These are phyloP conservation scores for Torymus texanus DNA, from an alignment of 2,888 invertebrate genomes.

Conservation along the genomic window DNA sequence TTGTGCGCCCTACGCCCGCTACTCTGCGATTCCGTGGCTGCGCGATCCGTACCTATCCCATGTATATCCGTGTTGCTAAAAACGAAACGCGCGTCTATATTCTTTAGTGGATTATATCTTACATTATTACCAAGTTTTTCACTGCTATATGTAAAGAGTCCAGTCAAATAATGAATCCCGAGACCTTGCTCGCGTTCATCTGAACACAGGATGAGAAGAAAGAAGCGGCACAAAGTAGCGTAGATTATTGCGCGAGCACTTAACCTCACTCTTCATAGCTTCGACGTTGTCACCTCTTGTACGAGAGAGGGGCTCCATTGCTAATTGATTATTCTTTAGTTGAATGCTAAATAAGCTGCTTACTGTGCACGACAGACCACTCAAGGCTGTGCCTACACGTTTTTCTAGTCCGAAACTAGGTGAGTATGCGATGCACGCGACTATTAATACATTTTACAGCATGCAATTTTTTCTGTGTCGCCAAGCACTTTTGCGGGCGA, in stretches of 20 bases:
- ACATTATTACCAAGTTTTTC: slow-evolving; percentile 14
- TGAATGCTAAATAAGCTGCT: slow-evolving; percentile 17
- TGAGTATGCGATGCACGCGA: background rate
- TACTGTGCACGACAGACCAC: slow-evolving; percentile 8
- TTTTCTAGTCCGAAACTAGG: slow-evolving; percentile 45
- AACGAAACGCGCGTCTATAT: slow-evolving; percentile 14
- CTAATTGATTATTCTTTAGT: slow-evolving; percentile 46
- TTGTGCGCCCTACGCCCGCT: too few species aligned
- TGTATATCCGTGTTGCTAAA: too few species aligned
- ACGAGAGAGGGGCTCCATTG: slow-evolving; percentile 11
- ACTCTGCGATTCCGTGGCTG: too few species aligned
- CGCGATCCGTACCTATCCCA: slow-evolving; percentile 11
- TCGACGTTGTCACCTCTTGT: background rate
- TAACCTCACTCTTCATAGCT: slow-evolving; percentile 36
- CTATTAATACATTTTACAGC: background rate
- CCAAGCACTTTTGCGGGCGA: background rate
- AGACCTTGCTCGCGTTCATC: background rate
- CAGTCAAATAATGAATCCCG: background rate
- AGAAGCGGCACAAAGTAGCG: slow-evolving; percentile 45
- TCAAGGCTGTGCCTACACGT: slow-evolving; percentile 28
- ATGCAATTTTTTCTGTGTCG: background rate
- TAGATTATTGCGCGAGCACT: background rate
- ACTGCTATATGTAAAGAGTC: slow-evolving; percentile 5
- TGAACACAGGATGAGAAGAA: slow-evolving; percentile 48
- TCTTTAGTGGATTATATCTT: slow-evolving; percentile 15